Evolutionary conservation across 2,888 invertebrate species (phyloP), one percentile per base, ranked within the genome.

Genomic region (Rhynchonema sp.): DNA sequence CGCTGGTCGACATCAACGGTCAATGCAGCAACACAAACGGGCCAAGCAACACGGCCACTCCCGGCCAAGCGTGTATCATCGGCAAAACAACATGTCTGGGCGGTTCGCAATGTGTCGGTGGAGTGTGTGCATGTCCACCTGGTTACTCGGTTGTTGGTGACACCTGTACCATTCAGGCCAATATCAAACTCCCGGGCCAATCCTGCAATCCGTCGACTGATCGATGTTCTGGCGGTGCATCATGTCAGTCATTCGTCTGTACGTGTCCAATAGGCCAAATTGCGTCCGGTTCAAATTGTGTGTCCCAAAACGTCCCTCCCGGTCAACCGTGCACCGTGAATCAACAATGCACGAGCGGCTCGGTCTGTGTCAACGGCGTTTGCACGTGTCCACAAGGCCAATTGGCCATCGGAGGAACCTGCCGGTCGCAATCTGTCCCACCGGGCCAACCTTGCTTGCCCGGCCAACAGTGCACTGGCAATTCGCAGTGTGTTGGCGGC

Each of bases 351-450:
- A 56, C 60, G 26, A 62, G 63, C 26, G 62, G 62, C n/a, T 62
- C 66, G n/a, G 46, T 56, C 9, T 66, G 66, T 57, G 28, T 56
- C 29, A 30, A 60, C 20, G 57, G 59, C 29, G 22, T 49, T 13
- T 66, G 66, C 59, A 46, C 49, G 6, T 66, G 66, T 55, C 61
- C 64, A 23, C 53, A 57, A 1, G 63, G 63, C n/a, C 30, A 58
- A 26, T 38, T 56, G 13, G 30, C 49, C 3, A 25, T 57, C 60
- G 30, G 62, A 25, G 59, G 58, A 20, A 59, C 57, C 29, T 65
- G 65, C 38, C 25, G 46, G 17, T n/a, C 58, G 6, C 20, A 26
- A 3, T 28, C 23, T 9, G 52, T 58, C n/a, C 13, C 27, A 22
- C 57, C 57, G 13, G 23, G 23, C 49, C 9, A n/a, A 13, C 9